Percentiles rank a stretch among this genome's conserved stretches.
phyloP scores from a whole-genome alignment of 1,140 invertebrate species.

The Maniola jurtina region DNA sequence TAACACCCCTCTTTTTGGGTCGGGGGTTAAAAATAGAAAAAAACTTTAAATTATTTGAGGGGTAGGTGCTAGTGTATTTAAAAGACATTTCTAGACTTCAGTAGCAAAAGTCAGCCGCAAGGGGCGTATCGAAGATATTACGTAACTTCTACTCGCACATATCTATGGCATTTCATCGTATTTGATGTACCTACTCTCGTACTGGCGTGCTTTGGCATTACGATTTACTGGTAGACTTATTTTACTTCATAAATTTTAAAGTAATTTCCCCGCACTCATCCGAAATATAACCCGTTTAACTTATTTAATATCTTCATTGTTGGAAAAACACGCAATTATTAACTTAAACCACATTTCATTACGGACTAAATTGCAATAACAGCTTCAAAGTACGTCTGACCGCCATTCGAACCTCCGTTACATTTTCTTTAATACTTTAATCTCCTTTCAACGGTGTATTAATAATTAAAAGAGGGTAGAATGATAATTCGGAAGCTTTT shows the following conservation, averaged over 20 bases:
- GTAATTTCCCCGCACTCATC: neutral
- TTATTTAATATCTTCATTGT: slow-evolving; percentile 4
- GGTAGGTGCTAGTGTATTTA: too few relatives aligned
- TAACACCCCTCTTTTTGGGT: too few relatives aligned
- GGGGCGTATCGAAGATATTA: too few relatives aligned
- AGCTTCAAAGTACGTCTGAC: neutral
- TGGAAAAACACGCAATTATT: neutral
- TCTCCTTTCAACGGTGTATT: slow-evolving; percentile 53
- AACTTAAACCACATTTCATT: neutral
- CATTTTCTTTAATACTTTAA: slow-evolving; percentile 47
- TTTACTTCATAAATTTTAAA: neutral
- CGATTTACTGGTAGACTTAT: neutral
- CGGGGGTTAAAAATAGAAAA: too few relatives aligned
- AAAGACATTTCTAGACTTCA: too few relatives aligned
- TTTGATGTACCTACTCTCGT: too few relatives aligned
- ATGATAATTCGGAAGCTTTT: slow-evolving; percentile 48
- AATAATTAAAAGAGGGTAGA: slow-evolving; percentile 55
- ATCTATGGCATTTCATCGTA: too few relatives aligned
- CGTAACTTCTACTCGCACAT: too few relatives aligned
- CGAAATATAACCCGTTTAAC: slow-evolving; percentile 6
- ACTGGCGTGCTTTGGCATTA: neutral
- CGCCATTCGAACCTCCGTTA: slow-evolving; percentile 25
- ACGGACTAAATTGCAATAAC: slow-evolving; percentile 1
- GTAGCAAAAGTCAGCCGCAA: too few relatives aligned
- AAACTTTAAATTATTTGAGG: too few relatives aligned